A percentile compares a stretch with the other conserved stretches of the same genome.
phyloP scores from a whole-genome alignment of 1,140 invertebrate species.

The Scaptodrosophila lebanonensis region DNA sequence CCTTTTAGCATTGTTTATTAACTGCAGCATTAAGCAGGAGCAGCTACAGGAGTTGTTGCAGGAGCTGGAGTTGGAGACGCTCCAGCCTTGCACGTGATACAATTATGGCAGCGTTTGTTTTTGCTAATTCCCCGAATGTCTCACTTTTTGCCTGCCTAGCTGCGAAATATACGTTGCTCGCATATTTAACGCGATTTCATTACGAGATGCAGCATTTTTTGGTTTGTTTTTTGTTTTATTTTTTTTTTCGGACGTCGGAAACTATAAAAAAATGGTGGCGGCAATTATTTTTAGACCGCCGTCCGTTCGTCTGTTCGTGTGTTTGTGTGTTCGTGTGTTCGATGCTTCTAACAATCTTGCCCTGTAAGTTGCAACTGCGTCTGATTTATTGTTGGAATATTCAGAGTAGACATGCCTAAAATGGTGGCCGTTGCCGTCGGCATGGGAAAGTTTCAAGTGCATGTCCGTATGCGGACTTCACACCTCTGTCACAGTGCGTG shows the following conservation, averaged over 20 bases:
- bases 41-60: constrained; percentile 7
- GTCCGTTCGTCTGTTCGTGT: no score
- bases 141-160: constrained; percentile 19
- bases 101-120: constrained; percentile 65
- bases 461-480: constrained; percentile 27
- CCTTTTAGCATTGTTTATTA: constrained; percentile 69
- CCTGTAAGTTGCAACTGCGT: neutral
- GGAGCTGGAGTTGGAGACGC: neutral
- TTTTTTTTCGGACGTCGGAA: neutral
- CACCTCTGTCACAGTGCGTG: constrained; percentile 31
- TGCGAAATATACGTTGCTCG: constrained; percentile 47
- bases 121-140: constrained; percentile 7
- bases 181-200: constrained; percentile 37
- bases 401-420: constrained; percentile 36
- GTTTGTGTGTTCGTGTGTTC: no score
- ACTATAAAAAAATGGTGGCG: neutral
- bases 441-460: constrained; percentile 30
- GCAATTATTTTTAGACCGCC: no score
- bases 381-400: constrained; percentile 56
- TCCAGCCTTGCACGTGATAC: constrained; percentile 57
- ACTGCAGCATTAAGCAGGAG: constrained; percentile 32
- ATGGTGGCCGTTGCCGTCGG: neutral
- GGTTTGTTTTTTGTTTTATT: neutral
- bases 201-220: neutral
- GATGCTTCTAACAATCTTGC: no score